Base-by-base conservation (phyloP, 2,797 vertebrate species). In the Karalla daura region DNA sequence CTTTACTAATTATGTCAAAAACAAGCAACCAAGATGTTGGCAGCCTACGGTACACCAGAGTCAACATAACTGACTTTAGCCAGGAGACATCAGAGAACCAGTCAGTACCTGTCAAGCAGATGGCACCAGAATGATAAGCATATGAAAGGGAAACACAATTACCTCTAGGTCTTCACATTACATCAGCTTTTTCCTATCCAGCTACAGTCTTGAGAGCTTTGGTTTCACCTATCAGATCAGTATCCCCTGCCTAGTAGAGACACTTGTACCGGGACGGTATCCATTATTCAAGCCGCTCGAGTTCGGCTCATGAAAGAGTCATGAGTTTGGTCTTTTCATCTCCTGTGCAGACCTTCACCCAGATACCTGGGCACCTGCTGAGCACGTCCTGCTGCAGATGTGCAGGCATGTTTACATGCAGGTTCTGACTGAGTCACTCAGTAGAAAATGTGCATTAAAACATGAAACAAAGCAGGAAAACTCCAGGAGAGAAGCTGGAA, bases 231-330 rank as follows among this genome's bases (percentile, higher is more conserved):
- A 73, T 65, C 37, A 70, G 89, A 88, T 92, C 89, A 77, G 33
- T 81, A 68, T 91, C 86, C 86, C 76, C 81, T 76, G 71, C 63
- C 15, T 9, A 20, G 54, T 32, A n/a, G 59, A 62, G 76, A 67
- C 23, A 30, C 45, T 71, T 62, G 63, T 64, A 80, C 37, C 78
- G 43, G 35, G 71, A 52, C 14, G 50, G 46, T 51, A 91, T 94
- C 40, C 54, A 93, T 93, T 89, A 95, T 94, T 94, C 46, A 95
- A 69, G 40, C 46, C 10, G 70, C 78, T 80, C 37, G 45, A 77
- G 76, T 55, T 74, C 74, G 27, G 58, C 14, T 67, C 12, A 83
- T 92, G 51, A 90, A 93, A 87, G 50, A 93, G 74, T 81, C 53
- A 92, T 91, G 86, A 91, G 75, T 12, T 23, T 30, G 37, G 58